Evolutionary conservation across 2,113 vertebrate species (phyloP).

Genomic region (Vanacampus margaritifer): DNA sequence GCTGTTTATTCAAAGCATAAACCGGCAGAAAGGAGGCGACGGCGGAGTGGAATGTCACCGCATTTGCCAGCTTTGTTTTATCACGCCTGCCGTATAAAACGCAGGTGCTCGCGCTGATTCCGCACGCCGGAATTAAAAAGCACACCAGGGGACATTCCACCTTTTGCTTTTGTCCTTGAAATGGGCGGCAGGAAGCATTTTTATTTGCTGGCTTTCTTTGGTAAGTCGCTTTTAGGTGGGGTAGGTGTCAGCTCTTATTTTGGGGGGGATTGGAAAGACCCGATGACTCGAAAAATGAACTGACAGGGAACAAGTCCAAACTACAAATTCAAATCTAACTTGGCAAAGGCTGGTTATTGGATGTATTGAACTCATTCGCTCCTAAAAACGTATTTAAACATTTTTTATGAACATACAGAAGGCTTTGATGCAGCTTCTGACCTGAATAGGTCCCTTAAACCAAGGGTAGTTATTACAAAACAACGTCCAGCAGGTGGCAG

Average conservation of each 20-base stretch:
- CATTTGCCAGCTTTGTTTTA: background rate
- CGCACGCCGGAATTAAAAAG: background rate
- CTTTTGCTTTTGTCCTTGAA: background rate
- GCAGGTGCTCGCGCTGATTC: background rate
- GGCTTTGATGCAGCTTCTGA: no score
- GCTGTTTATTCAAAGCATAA: slow-evolving; percentile 43
- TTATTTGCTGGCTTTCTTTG: background rate
- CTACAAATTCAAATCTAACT: no score
- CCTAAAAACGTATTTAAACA: no score
- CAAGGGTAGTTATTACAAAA: no score
- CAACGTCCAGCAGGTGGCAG: no score
- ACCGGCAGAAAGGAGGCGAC: slow-evolving; percentile 14
- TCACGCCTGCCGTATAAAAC: background rate
- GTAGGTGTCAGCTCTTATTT: background rate
- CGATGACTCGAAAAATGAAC: no score
- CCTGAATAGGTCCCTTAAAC: no score
- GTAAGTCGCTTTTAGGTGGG: background rate
- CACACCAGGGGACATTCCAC: background rate
- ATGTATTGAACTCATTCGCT: no score
- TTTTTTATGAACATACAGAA: no score
- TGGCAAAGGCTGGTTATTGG: no score
- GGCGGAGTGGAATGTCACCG: background rate
- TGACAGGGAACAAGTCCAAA: no score
- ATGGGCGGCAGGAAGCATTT: background rate
- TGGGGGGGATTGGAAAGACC: no score